phyloP scores from a whole-genome alignment of 2,797 vertebrate genomes.

The Channa striata region DNA sequence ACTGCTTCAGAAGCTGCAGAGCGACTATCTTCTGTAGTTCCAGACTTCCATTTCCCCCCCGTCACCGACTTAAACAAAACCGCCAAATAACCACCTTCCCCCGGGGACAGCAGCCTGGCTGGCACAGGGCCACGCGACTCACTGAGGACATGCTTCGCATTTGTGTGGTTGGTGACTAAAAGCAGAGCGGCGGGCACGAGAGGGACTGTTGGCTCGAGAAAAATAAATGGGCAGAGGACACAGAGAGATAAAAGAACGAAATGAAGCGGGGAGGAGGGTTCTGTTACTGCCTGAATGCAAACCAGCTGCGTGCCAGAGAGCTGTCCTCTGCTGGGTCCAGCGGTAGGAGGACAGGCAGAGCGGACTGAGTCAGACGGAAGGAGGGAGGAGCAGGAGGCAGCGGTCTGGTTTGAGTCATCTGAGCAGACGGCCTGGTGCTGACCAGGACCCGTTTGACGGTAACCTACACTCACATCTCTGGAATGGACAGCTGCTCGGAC shows the following conservation, averaged over 20 bases:
- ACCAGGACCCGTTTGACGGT: conserved; percentile 42
- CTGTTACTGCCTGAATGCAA: conserved; percentile 56
- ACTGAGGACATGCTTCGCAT: conserved; percentile 60
- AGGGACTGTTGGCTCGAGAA: conserved; percentile 26
- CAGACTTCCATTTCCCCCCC: conserved; percentile 40
- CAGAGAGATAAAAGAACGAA: conserved; percentile 41
- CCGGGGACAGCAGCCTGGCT: conserved; percentile 40
- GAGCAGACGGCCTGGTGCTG: conserved; percentile 51
- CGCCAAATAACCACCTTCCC: conserved; percentile 15
- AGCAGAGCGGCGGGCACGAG: conserved; percentile 42
- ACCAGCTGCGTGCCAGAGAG: conserved; percentile 64
- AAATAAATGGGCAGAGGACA: conserved; percentile 27
- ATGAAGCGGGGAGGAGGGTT: conserved; percentile 20
- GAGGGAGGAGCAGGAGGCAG: conserved; percentile 25
- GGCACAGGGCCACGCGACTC: conserved; percentile 52
- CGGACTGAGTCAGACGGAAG: conserved; percentile 59
- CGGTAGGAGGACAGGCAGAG: conserved; percentile 28
- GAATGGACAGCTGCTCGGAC: conserved; percentile 75
- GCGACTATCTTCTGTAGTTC: conserved; percentile 34
- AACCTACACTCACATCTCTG: conserved; percentile 72
- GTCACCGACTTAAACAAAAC: conserved; percentile 41
- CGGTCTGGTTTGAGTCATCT: conserved; percentile 72
- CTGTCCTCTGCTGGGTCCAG: conserved; percentile 55
- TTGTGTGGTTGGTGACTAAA: conserved; percentile 48
- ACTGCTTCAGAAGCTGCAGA: conserved; percentile 30